Base-by-base conservation (phyloP, 2,888 invertebrate genomes). In the Xestia c-nigrum region DNA sequence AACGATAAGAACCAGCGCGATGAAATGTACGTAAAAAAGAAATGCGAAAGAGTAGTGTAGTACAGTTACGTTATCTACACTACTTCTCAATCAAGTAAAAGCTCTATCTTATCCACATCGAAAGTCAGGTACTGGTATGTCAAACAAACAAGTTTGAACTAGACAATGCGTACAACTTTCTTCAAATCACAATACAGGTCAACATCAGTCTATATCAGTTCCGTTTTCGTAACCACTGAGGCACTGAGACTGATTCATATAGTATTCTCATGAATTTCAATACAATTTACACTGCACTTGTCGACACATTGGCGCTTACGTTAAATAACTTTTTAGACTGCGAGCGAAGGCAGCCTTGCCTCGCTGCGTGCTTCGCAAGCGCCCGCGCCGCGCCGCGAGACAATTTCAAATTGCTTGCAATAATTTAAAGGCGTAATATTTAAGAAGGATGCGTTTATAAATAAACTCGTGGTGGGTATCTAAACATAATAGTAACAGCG, bases 381-480 rank as follows among this genome's bases (percentile, higher is more conserved):
- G 85, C 90, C 82, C 84, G 87, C 88, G 89, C 89, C 83, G 84
- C 89, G 93, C 94, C 94, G 90, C 93, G 90, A 94, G 94, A 94
- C 94, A 94, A 93, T 92, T 94, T 93, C 91, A 94, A 94, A 94
- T 94, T 93, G 92, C 94, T 82, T 86, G 91, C 92, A 90, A 94
- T 94, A 94, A 93, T 93, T 94, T 93, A 93, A 89, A 89, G 88
- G 84, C 82, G 91, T 92, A 93, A 93, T 92, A 92, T 92, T 90
- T 91, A 91, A 90, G 90, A 89, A 87, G 91, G 91, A 93, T 92
- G 93, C 91, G 91, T 93, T 93, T 94, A 94, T 93, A 94, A 93
- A 94, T 93, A 93, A 93, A 92, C 88, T 88, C 88, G 84, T 87
- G 88, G 87, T 89, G 89, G 88, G 91, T 89, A 90, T 90, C 90